Conservation (phyloP, 2,888 invertebrate species). For the Autographa gamma region DNA sequence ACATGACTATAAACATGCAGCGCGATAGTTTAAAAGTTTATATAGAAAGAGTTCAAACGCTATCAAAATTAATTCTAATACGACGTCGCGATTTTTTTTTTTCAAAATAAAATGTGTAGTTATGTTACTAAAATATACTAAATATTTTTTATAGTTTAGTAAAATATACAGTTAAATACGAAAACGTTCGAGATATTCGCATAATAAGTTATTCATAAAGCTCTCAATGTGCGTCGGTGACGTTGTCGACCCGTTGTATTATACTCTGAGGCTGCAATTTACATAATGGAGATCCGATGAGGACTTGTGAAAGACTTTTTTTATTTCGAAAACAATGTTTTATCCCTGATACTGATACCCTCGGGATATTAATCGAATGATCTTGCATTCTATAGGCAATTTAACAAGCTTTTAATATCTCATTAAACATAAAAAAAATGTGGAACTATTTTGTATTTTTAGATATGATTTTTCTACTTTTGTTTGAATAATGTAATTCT, state of each 20-base stretch:
- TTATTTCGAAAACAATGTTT: constrained; percentile 31
- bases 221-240: constrained; percentile 21
- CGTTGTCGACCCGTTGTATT: constrained; percentile 47
- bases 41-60: too few relatives aligned
- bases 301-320: constrained; percentile 28
- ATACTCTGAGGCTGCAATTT: constrained; percentile 59
- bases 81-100: too few relatives aligned
- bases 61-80: too few relatives aligned
- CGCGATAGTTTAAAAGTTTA: too few relatives aligned
- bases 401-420: constrained; percentile 17
- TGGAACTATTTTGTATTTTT: background rate
- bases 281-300: constrained; percentile 57
- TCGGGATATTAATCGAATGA: constrained; percentile 48
- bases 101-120: too few relatives aligned
- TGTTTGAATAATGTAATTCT: background rate
- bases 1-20: too few relatives aligned
- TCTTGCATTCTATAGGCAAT: constrained; percentile 40
- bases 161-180: background rate
- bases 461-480: background rate
- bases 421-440: background rate
- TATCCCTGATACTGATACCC: constrained; percentile 26
- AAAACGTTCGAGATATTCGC: constrained; percentile 6
- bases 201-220: constrained; percentile 32
- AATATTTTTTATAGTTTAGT: too few relatives aligned
- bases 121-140: too few relatives aligned